These are phyloP conservation scores for Spheniscus mendiculus DNA, from an alignment of 2,113 vertebrate genomes.

Conservation along the genomic window DNA sequence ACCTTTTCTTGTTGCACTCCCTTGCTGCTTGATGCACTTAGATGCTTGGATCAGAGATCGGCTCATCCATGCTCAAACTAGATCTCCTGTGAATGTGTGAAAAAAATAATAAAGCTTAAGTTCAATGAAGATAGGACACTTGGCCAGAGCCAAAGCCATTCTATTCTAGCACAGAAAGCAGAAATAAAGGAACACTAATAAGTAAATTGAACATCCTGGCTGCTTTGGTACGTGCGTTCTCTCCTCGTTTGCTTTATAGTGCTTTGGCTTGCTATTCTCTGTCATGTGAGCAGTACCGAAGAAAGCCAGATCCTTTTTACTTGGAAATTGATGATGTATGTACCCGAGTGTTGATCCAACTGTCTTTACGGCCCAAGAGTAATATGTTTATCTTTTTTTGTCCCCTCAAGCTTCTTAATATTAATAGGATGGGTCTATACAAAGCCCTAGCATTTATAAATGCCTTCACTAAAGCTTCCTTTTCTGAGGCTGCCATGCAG, in stretches of 20 bases:
- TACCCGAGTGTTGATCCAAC: not conserved
- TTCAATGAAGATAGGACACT: not conserved
- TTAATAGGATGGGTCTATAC: not conserved
- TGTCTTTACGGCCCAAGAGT: not conserved
- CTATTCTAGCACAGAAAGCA: conserved; percentile 1
- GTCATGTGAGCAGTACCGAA: not conserved
- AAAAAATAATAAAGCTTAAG: not conserved
- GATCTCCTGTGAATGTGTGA: not conserved
- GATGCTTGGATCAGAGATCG: not conserved
- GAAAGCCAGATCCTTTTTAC: conserved; percentile 4
- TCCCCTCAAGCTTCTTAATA: not conserved
- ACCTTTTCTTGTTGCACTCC: not conserved
- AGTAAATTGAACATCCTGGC: not conserved
- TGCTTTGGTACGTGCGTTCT: not conserved
- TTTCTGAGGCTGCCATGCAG: not conserved
- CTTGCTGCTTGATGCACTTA: not conserved
- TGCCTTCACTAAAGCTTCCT: not conserved
- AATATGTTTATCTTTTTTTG: not conserved
- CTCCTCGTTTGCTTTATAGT: not conserved
- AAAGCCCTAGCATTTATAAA: not conserved
- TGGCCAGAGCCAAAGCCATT: not conserved
- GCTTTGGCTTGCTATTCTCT: not conserved
- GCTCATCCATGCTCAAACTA: not conserved
- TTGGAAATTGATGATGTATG: not conserved
- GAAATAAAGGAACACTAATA: not conserved